Evolutionary conservation across 2,113 vertebrate species (phyloP).

Genomic region (Python bivittatus): DNA sequence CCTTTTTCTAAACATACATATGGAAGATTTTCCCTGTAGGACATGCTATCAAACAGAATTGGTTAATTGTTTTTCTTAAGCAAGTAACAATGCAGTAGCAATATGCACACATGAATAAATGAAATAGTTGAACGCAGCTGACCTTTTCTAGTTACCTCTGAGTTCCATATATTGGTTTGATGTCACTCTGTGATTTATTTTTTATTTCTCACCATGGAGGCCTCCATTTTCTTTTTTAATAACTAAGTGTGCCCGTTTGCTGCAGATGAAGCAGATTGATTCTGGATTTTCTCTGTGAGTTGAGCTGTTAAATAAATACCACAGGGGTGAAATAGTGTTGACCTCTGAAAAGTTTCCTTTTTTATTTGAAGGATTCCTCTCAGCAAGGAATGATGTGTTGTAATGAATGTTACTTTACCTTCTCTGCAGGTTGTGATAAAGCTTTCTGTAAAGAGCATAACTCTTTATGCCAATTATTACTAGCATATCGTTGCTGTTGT

Average conservation of each 20-base stretch:
- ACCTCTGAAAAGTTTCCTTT: slow-evolving; percentile 56
- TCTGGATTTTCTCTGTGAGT: slow-evolving; percentile 66
- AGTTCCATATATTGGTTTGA: slow-evolving; percentile 55
- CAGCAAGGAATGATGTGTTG: slow-evolving; percentile 51
- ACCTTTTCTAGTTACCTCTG: slow-evolving; percentile 59
- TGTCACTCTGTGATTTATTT: slow-evolving; percentile 60
- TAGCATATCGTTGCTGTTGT: neutral
- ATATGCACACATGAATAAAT: slow-evolving; percentile 46
- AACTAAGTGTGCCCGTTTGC: slow-evolving; percentile 54
- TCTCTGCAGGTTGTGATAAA: slow-evolving; percentile 63
- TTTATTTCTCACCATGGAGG: slow-evolving; percentile 57
- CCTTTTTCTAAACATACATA: neutral
- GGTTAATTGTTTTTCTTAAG: slow-evolving; percentile 47
- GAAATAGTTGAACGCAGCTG: slow-evolving; percentile 52
- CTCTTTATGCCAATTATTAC: slow-evolving; percentile 47
- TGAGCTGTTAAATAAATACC: slow-evolving; percentile 70
- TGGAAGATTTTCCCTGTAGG: slow-evolving; percentile 27
- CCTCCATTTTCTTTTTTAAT: slow-evolving; percentile 59
- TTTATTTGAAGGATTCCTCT: slow-evolving; percentile 48
- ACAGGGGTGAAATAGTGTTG: slow-evolving; percentile 59
- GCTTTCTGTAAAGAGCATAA: slow-evolving; percentile 40
- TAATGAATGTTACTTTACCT: slow-evolving; percentile 67
- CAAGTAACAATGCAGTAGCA: slow-evolving; percentile 33
- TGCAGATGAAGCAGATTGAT: slow-evolving; percentile 53
- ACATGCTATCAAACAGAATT: slow-evolving; percentile 21